A percentile compares a stretch with the other conserved stretches of the same genome.
Conservation (phyloP, 2,113 vertebrate genomes). For the Osmerus eperlanus region DNA sequence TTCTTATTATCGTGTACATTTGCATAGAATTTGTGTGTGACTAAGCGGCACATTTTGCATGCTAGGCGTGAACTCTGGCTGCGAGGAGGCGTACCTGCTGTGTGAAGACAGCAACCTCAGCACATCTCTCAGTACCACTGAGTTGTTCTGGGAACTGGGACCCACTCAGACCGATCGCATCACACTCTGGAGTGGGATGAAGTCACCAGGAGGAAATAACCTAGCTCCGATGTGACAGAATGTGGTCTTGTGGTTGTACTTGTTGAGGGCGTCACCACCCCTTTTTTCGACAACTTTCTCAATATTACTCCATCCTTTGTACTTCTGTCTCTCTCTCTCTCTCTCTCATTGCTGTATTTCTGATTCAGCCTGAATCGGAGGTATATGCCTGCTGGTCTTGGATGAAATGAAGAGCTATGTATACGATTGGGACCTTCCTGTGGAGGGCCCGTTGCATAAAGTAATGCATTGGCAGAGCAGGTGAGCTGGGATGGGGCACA, state of each 20-base stretch:
- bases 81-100: background rate
- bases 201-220: background rate
- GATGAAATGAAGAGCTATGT: background rate
- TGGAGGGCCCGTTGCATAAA: background rate
- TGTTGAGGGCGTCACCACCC: too few species aligned
- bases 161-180: background rate
- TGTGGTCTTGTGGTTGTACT: too few species aligned
- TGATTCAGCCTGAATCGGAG: background rate
- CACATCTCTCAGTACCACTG: background rate
- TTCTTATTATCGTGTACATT: background rate
- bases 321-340: background rate
- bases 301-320: background rate
- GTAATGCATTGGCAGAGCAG: background rate
- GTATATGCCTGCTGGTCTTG: background rate
- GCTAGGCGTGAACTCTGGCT: background rate
- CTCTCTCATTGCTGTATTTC: background rate
- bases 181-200: background rate
- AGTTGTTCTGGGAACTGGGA: conserved; percentile 1
- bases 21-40: background rate
- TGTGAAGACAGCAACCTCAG: background rate
- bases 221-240: background rate
- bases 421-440: background rate
- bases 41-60: background rate
- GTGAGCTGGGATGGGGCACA: background rate
- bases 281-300: background rate